A percentile compares a stretch with the other conserved stretches of the same genome.
These are phyloP conservation scores for Onychostoma macrolepis DNA, from an alignment of 2,113 vertebrate genomes.

Conservation along the genomic window DNA sequence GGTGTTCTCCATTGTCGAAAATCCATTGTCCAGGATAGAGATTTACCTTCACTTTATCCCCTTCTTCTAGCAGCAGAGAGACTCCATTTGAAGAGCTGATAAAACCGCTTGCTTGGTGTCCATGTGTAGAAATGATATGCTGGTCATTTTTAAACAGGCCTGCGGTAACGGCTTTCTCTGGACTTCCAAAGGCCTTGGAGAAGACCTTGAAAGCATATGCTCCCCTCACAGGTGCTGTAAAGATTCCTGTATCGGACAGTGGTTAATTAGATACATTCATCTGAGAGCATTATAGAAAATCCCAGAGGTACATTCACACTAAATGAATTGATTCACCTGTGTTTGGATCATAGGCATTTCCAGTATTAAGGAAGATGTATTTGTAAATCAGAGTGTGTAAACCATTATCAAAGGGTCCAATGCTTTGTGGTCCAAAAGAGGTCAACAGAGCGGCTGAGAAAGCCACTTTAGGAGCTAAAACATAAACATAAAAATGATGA, in stretches of 20 bases:
- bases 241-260: not conserved
- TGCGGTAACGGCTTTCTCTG: not conserved
- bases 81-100: conserved; percentile 35
- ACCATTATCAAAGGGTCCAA: not conserved
- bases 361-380: conserved; percentile 36
- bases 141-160: conserved; percentile 26
- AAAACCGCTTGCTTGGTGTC: not conserved
- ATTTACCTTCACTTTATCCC: not conserved
- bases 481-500: not conserved
- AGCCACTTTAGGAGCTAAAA: conserved; percentile 35
- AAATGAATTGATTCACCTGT: conserved; percentile 30
- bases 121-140: conserved; percentile 1
- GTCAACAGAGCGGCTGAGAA: conserved; percentile 37
- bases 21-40: conserved; percentile 36
- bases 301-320: not conserved
- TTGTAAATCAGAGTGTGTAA: conserved; percentile 26
- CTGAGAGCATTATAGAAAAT: not conserved
- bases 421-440: not conserved
- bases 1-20: conserved; percentile 42
- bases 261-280: not conserved
- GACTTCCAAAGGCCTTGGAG: not conserved
- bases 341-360: conserved; percentile 19
- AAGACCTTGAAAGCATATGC: conserved; percentile 37
- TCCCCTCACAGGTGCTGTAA: conserved; percentile 41
- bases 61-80: conserved; percentile 35